Conservation (phyloP, 2,113 vertebrate species). For the Xiphias gladius region DNA sequence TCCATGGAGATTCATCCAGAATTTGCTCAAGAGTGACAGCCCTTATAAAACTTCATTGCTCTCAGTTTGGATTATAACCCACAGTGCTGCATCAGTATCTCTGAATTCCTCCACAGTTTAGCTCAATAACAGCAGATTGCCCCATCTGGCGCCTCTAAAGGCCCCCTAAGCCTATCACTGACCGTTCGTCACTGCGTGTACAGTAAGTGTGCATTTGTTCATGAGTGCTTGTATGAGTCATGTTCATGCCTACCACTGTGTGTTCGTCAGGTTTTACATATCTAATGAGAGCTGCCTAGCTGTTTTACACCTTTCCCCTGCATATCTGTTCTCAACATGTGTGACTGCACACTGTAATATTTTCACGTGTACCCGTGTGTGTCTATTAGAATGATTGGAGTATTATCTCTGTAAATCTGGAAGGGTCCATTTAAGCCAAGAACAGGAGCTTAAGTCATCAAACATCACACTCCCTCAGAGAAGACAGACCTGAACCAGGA, state of each 20-base stretch:
- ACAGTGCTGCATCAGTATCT: slow-evolving; percentile 30
- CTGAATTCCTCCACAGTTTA: slow-evolving; percentile 57
- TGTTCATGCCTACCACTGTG: neutral
- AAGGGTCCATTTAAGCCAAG: slow-evolving; percentile 36
- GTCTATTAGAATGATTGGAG: slow-evolving; percentile 17
- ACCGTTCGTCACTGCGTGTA: slow-evolving; percentile 30
- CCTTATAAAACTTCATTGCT: slow-evolving; percentile 30
- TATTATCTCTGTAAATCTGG: slow-evolving; percentile 27
- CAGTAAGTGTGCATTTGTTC: neutral
- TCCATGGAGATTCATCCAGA: slow-evolving; percentile 24
- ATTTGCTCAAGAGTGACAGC: slow-evolving; percentile 19
- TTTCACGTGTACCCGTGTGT: neutral
- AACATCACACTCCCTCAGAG: slow-evolving; percentile 8
- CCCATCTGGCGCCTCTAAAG: slow-evolving; percentile 55
- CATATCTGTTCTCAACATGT: slow-evolving; percentile 33
- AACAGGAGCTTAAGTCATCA: slow-evolving; percentile 58
- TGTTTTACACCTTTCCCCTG: slow-evolving; percentile 15
- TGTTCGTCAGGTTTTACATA: slow-evolving; percentile 32
- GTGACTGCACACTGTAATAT: neutral
- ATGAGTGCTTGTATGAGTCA: neutral
- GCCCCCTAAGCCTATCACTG: slow-evolving; percentile 36
- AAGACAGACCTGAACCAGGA: slow-evolving; percentile 41
- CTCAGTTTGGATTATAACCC: slow-evolving; percentile 43
- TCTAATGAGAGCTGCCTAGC: slow-evolving; percentile 7
- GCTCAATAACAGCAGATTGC: slow-evolving; percentile 64